These are phyloP conservation scores for Stratiomys singularior DNA, from an alignment of 2,888 invertebrate genomes.

Conservation along the genomic window DNA sequence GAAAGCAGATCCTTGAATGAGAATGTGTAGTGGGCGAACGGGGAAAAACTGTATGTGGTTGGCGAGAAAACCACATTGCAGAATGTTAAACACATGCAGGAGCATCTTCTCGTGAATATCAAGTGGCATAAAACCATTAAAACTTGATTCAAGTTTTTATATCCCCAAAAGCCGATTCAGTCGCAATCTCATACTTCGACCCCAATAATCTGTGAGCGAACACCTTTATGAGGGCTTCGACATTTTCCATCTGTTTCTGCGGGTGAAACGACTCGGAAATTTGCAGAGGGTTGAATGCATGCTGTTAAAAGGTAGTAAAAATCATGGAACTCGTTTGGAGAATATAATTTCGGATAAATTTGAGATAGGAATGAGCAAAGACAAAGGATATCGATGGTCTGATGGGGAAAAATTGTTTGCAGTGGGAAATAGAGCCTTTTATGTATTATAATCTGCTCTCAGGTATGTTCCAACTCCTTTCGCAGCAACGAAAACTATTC, in stretches of 20 bases:
- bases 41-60: background rate
- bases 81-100: constrained; percentile 40
- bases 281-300: background rate
- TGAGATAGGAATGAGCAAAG: background rate
- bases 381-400: background rate
- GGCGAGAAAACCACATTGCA: too few species aligned
- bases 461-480: too few species aligned
- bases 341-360: constrained; percentile 25
- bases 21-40: background rate
- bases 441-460: too few species aligned
- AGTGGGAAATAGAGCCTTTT: too few species aligned
- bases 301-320: constrained; percentile 49
- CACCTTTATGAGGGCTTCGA: constrained; percentile 29
- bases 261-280: background rate
- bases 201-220: constrained; percentile 22
- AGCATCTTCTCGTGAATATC: constrained; percentile 47
- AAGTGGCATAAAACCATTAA: constrained; percentile 50
- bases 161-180: constrained; percentile 44
- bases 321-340: constrained; percentile 42
- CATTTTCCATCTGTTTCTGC: constrained; percentile 23
- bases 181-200: constrained; percentile 22
- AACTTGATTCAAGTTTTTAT: constrained; percentile 50
- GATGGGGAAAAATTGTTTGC: background rate
- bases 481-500: too few species aligned
- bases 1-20: background rate